Base-by-base conservation (phyloP, 2,113 vertebrate genomes). In the Neolamprologus tretocephalus region DNA sequence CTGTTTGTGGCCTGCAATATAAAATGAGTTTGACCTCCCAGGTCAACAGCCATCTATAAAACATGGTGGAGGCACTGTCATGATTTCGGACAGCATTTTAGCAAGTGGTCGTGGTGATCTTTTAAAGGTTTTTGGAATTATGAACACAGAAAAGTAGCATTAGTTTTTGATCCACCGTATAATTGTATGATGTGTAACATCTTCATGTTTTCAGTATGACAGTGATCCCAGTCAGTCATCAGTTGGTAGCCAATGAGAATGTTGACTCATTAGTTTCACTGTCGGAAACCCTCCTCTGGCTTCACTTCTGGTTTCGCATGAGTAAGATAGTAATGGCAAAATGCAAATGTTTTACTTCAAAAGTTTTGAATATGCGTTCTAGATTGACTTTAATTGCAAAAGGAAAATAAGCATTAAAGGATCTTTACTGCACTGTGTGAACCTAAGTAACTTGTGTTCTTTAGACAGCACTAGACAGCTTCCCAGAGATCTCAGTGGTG, bases 401-500 rank as follows among this genome's bases (percentile, higher is more conserved):
- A 5, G 19, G n/a, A 58, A 53, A 71, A 31, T 28, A 49, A 49
- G 17, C 71, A 28, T 49, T 17, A 9, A 40, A 54, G n/a, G 11
- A 28, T 8, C 3, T 51, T 63, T n/a, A n/a, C n/a, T 63, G 23
- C 3, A 3, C 8, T 33, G 9, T 31, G n/a, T 80, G 37, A 82
- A 37, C 7, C 28, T 23, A 47, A 21, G 4, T 57, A n/a, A 47
- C 28, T 8, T 79, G 17, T 89, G 6, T 91, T 51, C 5, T 93
- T 90, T 94, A 99, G 99, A 98, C 96, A 1, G 98, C 98, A 87
- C 95, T 99, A 93, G 99, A 99, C 97, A 98, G 96, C 94, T 99
- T 98, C 78, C 98, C 99, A 90, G 98, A 99, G 96, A 96, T 99
- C 88, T 97, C 98, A 12, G 96, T 98, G 92, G 97, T 98, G 87